Percentiles rank a stretch among this genome's conserved stretches.
Evolutionary conservation across 2,113 vertebrate genomes (phyloP).

Genomic region (Arvicanthis niloticus): DNA sequence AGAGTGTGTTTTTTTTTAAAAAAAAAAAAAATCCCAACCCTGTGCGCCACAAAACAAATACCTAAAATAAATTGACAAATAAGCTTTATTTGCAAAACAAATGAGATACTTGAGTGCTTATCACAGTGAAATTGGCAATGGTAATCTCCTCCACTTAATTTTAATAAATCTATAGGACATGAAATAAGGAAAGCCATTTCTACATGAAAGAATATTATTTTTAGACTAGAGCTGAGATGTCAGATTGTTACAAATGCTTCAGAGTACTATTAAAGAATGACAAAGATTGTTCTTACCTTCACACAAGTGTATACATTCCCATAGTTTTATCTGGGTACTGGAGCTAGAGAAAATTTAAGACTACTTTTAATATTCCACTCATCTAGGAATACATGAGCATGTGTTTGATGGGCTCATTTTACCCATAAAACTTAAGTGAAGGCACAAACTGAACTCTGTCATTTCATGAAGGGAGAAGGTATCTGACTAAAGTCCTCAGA

Average conservation of each 20-base stretch:
- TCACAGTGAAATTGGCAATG: not conserved
- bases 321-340: not conserved
- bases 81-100: slow-evolving; percentile 41
- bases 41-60: not conserved
- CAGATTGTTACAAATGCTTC: not conserved
- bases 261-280: not conserved
- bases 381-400: not conserved
- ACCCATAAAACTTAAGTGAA: not conserved
- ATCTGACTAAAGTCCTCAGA: not conserved
- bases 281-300: not conserved
- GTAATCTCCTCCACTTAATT: not conserved
- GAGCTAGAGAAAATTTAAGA: not conserved
- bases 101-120: not conserved
- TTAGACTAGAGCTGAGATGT: not conserved
- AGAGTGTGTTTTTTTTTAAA: not conserved
- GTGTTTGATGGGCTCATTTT: not conserved
- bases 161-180: slow-evolving; percentile 19
- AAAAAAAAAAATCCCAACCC: not conserved
- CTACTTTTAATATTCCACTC: not conserved
- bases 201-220: slow-evolving; percentile 7
- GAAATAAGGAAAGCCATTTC: slow-evolving; percentile 21
- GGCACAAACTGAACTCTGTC: not conserved
- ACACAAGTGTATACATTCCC: not conserved
- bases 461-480: not conserved
- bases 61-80: slow-evolving; percentile 35